Evolutionary conservation across 2,113 vertebrate species (phyloP), one percentile per base, ranked within the genome.

Genomic region (Scortum barcoo): DNA sequence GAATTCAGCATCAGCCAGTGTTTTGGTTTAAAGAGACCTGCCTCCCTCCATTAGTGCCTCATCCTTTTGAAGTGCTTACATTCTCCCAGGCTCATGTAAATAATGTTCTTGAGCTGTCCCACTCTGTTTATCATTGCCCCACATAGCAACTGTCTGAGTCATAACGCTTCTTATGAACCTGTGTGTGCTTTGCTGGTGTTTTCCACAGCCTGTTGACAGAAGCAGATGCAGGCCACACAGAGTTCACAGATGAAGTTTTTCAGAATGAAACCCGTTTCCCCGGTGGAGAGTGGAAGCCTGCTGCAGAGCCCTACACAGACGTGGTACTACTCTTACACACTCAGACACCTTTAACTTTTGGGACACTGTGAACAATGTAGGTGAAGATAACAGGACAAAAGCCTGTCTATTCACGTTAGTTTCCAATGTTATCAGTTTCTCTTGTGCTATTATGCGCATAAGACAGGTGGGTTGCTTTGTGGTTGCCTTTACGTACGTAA

Each of bases 231-330:
- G 98, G 98, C 30, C 98, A 99, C 91, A 97, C 96, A 0, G 97
- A 99, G 93, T 99, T 98, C 91, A 98, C 96, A 0, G 98, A 99
- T 74, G 98, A 99, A 86, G 96, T 99, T 0, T 99, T 96, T 90
- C 95, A 98, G 89, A 99, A 98, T 22, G 96, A 99, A 92, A 96
- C 94, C 0, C 96, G 97, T 67, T 98, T 97, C 88, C 97, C 97
- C 3, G 97, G 97, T 17, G 96, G 96, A 11, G 97, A 99, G 44
- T 99, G 98, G 98, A 98, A 97, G 71, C 84, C 92, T 14, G 93
- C 96, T 0, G 93, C 96, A 44, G 97, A 97, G 26, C 89, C 94
- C 30, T 98, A 95, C 92, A 98, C 98, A 0, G 98, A 99, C 19
- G 96, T 97, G 95, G 98, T 99, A 92, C 89, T 28, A 65, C 16